Evolutionary conservation across 2,888 invertebrate species (phyloP), one percentile per base, ranked within the genome.

Genomic region (Gryllus longicercus): DNA sequence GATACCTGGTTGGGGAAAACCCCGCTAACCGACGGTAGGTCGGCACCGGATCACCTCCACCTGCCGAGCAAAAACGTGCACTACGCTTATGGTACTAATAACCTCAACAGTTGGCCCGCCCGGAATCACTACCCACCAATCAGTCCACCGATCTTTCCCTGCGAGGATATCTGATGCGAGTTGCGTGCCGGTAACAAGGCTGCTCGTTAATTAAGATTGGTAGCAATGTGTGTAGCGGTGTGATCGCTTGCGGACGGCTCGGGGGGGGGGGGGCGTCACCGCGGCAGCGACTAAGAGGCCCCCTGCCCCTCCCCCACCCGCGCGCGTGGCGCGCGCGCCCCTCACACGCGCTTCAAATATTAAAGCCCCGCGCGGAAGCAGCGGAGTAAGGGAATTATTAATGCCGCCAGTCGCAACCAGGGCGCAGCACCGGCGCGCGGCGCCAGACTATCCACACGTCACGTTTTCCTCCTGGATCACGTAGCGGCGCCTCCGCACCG

Each of bases 381-480:
- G 63, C 63, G 8, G 63, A 11, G 63, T 10, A 63, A 63, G 63
- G 63, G 63, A 63, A 63, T 63, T 63, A 63, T 63, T 63, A 63
- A 63, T 63, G 63, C 5, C 63, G 3, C 63, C 16, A 63, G 63
- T 63, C 63, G 63, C 63, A 63, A 63, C 16, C 63, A 63, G 63
- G 63, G 63, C 63, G 63, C n/a, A 63, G 63, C 63, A 63, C 63
- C 63, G 63, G 63, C 63, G 63, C n/a, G 63, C 63, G 16, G n/a
- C 63, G 63, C 63, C 63, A 63, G 11, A n/a, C 63, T n/a, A 63
- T 63, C 63, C 63, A 63, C 63, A 63, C 63, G 12, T 63, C 63
- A 63, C 63, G 63, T 63, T n/a, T 18, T 14, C 63, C n/a, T 63
- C 63, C 63, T 63, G 63, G 63, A 63, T 63, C 63, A 63, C 63